A percentile compares a stretch with the other conserved stretches of the same genome.
These are phyloP conservation scores for Calameuta idolon DNA, from an alignment of 2,888 invertebrate species.

Conservation along the genomic window DNA sequence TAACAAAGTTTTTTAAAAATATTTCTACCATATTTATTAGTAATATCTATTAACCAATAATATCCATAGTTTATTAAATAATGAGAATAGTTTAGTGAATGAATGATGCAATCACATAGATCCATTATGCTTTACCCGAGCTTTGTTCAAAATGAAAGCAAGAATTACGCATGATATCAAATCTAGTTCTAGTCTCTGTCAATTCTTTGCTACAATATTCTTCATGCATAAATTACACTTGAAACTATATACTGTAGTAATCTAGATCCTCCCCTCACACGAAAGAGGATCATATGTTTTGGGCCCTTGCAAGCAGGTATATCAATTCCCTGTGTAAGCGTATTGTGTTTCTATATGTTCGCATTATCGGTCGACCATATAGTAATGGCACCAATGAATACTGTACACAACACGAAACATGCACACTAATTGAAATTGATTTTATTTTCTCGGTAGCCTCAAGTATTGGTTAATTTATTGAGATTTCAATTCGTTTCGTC, in stretches of 20 bases:
- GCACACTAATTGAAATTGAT: constrained; percentile 51
- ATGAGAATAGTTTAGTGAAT: background rate
- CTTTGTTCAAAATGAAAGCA: background rate
- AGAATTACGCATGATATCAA: background rate
- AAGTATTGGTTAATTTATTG: constrained; percentile 37
- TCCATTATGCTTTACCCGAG: background rate
- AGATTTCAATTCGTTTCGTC: constrained; percentile 41
- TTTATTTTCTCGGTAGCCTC: constrained; percentile 29
- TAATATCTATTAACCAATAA: background rate
- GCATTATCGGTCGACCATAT: constrained; percentile 21
- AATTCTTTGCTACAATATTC: background rate
- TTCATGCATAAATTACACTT: background rate
- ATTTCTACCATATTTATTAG: background rate
- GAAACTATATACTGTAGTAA: background rate
- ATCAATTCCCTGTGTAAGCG: constrained; percentile 49
- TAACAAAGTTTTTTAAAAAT: background rate
- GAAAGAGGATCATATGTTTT: constrained; percentile 3
- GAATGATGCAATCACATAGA: background rate
- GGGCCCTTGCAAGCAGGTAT: constrained; percentile 9
- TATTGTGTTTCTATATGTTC: constrained; percentile 24
- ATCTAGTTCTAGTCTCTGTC: background rate
- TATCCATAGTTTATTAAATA: background rate
- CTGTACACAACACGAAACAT: constrained; percentile 62
- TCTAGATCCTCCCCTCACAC: background rate
- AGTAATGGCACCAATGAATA: constrained; percentile 49